Conservation (phyloP, 2,797 vertebrate species). For the Chelonia mydas region DNA sequence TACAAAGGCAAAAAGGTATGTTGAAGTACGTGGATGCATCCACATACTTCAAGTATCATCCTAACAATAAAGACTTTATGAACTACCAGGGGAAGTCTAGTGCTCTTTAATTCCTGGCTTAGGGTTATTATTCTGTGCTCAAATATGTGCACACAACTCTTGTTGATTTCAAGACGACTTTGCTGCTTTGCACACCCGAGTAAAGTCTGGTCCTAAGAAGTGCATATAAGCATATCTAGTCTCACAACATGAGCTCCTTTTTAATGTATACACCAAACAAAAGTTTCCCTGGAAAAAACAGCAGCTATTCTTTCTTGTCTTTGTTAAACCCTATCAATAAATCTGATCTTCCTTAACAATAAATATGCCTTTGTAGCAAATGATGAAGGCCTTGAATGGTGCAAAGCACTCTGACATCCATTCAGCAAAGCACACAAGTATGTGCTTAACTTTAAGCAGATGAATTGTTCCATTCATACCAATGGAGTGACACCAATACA, state of each 20-base stretch:
- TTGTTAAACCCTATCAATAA: neutral
- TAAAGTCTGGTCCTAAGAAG: neutral
- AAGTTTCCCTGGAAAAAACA: neutral
- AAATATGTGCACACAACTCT: neutral
- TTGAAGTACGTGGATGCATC: neutral
- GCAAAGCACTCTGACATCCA: neutral
- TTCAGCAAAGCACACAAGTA: accelerated
- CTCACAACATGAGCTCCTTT: neutral
- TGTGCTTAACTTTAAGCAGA: neutral
- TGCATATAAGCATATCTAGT: neutral
- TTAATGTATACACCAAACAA: neutral
- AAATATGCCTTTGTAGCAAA: neutral
- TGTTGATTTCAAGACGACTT: neutral
- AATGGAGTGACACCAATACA: neutral
- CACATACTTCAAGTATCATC: neutral
- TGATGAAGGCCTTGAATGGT: neutral
- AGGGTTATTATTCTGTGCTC: neutral
- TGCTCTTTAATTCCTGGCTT: neutral
- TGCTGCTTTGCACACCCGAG: neutral
- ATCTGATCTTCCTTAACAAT: neutral
- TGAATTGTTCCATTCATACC: neutral
- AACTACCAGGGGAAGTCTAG: neutral
- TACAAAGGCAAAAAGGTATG: neutral
- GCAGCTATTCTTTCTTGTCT: neutral
- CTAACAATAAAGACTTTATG: neutral